These are phyloP conservation scores for Hyalella azteca DNA, from an alignment of 2,888 invertebrate genomes.

Conservation along the genomic window DNA sequence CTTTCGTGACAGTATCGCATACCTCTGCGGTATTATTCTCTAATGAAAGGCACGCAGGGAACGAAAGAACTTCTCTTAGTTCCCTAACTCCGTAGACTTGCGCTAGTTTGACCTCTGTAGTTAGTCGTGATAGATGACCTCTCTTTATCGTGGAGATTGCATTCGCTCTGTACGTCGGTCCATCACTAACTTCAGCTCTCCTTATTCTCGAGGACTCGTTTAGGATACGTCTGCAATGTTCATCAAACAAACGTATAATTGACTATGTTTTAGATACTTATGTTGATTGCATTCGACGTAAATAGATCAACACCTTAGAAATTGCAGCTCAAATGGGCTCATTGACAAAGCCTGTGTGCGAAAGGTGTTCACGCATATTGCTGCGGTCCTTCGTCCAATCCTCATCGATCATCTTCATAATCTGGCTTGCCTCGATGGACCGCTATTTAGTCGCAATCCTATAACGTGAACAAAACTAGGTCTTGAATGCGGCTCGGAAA, in stretches of 20 bases:
- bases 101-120: slow-evolving; percentile 2
- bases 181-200: background rate
- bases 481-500: no score
- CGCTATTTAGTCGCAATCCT: no score
- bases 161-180: background rate
- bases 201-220: background rate
- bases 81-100: slow-evolving; percentile 7
- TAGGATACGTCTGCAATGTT: no score
- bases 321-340: no score
- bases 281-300: no score
- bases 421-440: background rate
- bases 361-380: no score
- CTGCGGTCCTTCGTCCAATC: background rate
- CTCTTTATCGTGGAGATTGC: background rate
- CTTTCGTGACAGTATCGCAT: no score
- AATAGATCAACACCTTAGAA: no score
- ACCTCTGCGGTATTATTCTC: background rate
- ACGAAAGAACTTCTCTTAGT: background rate
- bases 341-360: no score
- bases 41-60: slow-evolving; percentile 6
- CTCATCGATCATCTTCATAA: slow-evolving; percentile 1
- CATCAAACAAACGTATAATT: no score
- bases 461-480: no score
- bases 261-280: no score
- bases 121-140: slow-evolving; percentile 23